These are phyloP conservation scores for Siderastrea radians DNA, from an alignment of 92 coral and sea anemone genomes.

Conservation along the genomic window DNA sequence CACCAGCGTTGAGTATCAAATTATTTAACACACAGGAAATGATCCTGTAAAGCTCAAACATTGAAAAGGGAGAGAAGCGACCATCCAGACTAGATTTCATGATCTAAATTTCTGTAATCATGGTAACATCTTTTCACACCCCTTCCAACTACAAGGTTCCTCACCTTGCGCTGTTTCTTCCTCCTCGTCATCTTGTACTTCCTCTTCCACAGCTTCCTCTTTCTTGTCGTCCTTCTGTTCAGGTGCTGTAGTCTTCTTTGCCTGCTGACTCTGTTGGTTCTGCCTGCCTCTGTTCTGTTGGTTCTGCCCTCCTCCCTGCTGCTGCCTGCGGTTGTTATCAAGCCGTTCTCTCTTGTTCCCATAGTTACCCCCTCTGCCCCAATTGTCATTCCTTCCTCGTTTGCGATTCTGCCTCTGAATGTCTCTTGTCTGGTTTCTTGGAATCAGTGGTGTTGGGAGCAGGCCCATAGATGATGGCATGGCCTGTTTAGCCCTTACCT, in stretches of 20 bases:
- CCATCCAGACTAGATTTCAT: too few relatives aligned
- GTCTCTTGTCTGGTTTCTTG: conserved; percentile 68
- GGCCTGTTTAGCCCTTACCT: conserved; percentile 56
- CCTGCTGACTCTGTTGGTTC: conserved; percentile 40
- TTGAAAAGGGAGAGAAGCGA: too few relatives aligned
- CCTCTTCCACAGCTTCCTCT: conserved; percentile 20
- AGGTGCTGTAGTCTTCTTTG: conserved; percentile 26
- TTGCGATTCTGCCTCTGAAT: conserved; percentile 74
- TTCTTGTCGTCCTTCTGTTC: conserved; percentile 24
- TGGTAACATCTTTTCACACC: too few relatives aligned
- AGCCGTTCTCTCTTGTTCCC: conserved; percentile 44
- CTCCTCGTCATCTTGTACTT: conserved; percentile 21
- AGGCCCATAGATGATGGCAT: conserved; percentile 52
- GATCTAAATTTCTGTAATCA: too few relatives aligned
- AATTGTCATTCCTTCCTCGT: conserved; percentile 62
- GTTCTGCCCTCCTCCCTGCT: conserved; percentile 51
- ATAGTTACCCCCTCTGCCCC: conserved; percentile 45
- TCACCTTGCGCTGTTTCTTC: conserved; percentile 7
- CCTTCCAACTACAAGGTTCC: not conserved
- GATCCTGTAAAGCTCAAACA: too few relatives aligned
- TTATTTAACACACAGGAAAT: too few relatives aligned
- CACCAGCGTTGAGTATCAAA: too few relatives aligned
- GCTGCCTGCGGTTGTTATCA: conserved; percentile 50
- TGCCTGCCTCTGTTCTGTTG: conserved; percentile 43
- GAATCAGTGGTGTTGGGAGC: conserved; percentile 41